These are phyloP conservation scores for Drosophila nebulosa DNA, from an alignment of 1,140 invertebrate genomes.

Conservation along the genomic window DNA sequence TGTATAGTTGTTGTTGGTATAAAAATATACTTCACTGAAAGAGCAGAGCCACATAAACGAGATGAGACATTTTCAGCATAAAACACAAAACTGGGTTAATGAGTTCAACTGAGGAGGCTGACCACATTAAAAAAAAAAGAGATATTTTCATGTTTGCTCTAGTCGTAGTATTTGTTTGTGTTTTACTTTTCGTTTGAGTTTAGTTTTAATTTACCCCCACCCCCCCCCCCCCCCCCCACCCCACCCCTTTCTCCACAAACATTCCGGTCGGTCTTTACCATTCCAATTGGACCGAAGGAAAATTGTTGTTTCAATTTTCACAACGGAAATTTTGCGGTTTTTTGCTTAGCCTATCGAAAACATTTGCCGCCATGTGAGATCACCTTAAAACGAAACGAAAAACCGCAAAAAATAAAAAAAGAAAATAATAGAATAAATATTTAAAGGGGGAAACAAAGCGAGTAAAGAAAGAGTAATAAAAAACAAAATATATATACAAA, in stretches of 20 bases:
- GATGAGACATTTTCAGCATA: constrained; percentile 54
- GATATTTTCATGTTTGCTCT: constrained; percentile 17
- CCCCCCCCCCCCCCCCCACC: not conserved
- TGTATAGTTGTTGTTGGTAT: constrained; percentile 6
- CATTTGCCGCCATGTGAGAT: constrained; percentile 33
- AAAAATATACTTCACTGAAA: not conserved
- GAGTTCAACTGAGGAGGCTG: constrained; percentile 52
- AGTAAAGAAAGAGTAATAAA: not conserved
- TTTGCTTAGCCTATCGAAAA: constrained; percentile 5
- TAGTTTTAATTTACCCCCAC: constrained; percentile 5
- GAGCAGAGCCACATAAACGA: constrained; percentile 37
- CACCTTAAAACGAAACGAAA: constrained; percentile 12
- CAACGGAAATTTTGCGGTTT: constrained; percentile 49
- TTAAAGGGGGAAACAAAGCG: not conserved
- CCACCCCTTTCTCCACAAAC: not conserved
- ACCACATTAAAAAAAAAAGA: constrained; percentile 14
- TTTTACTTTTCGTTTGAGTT: constrained; percentile 3
- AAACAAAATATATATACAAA: not conserved
- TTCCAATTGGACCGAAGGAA: not conserved
- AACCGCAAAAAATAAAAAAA: constrained; percentile 36
- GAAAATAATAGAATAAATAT: constrained; percentile 4
- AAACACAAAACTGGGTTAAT: constrained; percentile 61
- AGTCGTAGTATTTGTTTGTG: constrained; percentile 22
- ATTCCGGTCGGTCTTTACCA: not conserved
- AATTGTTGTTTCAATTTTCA: constrained; percentile 37